A percentile compares a stretch with the other conserved stretches of the same genome.
These are phyloP conservation scores for Cataglyphis cursor DNA, from an alignment of 2,888 invertebrate species.

Conservation along the genomic window DNA sequence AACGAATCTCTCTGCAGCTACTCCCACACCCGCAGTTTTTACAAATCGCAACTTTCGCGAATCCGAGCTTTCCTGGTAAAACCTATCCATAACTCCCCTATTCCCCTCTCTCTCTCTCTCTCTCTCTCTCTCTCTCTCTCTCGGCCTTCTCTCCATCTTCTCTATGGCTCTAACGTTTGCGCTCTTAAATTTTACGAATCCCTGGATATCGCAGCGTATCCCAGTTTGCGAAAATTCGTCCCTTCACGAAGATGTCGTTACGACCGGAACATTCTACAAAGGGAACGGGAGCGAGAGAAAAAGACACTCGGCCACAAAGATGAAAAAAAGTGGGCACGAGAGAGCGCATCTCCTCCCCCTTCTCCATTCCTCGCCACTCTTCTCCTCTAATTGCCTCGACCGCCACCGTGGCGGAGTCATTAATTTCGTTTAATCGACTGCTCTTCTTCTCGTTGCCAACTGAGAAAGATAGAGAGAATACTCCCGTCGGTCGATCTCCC, in stretches of 20 bases:
- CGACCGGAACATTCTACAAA: background rate
- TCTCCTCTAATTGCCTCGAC: conserved; percentile 60
- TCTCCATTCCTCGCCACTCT: background rate
- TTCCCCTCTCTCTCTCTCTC: background rate
- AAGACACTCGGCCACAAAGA: conserved; percentile 1
- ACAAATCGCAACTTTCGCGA: conserved; percentile 31
- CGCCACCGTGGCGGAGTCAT: conserved; percentile 52
- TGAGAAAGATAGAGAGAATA: background rate
- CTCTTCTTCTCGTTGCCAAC: conserved; percentile 54
- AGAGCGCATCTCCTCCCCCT: background rate
- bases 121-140: background rate
- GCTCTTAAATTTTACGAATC: conserved; percentile 41
- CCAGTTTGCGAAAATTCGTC: conserved; percentile 21
- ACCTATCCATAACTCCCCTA: conserved; percentile 37
- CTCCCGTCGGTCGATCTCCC: conserved; percentile 29
- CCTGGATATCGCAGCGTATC: conserved; percentile 6
- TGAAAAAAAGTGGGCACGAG: conserved; percentile 23
- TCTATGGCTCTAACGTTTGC: background rate
- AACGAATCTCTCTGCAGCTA: conserved; percentile 4
- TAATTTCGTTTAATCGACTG: conserved; percentile 68
- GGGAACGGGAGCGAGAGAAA: background rate
- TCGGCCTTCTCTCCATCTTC: background rate
- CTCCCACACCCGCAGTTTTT: background rate
- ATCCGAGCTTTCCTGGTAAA: conserved; percentile 16
- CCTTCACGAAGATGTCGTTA: conserved; percentile 17